These are phyloP conservation scores for Augochlora pura DNA, from an alignment of 1,140 invertebrate genomes.

Conservation along the genomic window DNA sequence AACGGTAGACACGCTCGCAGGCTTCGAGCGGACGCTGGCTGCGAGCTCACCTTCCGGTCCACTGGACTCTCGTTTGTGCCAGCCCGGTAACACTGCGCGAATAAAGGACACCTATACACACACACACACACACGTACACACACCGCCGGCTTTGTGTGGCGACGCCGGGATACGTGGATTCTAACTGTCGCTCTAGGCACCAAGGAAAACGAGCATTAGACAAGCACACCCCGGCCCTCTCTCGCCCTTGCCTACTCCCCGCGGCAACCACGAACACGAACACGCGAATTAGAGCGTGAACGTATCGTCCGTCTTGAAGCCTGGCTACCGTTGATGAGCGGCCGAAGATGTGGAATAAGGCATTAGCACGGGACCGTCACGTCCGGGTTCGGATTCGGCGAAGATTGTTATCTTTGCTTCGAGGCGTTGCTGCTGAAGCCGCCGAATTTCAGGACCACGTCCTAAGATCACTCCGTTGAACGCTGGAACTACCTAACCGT, in stretches of 20 bases:
- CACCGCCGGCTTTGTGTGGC: conserved; percentile 2
- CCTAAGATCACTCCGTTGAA: no score
- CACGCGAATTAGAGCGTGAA: conserved; percentile 64
- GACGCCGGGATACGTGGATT: conserved; percentile 38
- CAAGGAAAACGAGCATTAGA: conserved; percentile 37
- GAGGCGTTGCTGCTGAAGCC: neutral
- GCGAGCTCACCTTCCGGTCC: conserved; percentile 48
- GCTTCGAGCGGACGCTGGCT: conserved; percentile 39
- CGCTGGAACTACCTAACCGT: no score
- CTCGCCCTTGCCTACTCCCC: neutral
- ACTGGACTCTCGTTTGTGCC: conserved; percentile 50
- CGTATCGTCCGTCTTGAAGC: conserved; percentile 48
- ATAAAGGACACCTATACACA: conserved; percentile 31
- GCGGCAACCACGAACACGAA: conserved; percentile 18
- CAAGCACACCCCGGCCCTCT: neutral
- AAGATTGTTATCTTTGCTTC: neutral
- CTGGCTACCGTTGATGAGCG: conserved; percentile 47
- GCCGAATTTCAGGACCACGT: no score
- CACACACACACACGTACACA: no score
- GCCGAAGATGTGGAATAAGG: conserved; percentile 39
- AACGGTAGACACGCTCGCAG: conserved; percentile 45
- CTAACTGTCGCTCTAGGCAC: conserved; percentile 40
- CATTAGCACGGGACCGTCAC: conserved; percentile 6
- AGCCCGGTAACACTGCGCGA: conserved; percentile 15
- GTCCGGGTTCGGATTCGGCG: no score